Conservation (phyloP, 2,797 vertebrate species). For the Pangasius mekongensis region DNA sequence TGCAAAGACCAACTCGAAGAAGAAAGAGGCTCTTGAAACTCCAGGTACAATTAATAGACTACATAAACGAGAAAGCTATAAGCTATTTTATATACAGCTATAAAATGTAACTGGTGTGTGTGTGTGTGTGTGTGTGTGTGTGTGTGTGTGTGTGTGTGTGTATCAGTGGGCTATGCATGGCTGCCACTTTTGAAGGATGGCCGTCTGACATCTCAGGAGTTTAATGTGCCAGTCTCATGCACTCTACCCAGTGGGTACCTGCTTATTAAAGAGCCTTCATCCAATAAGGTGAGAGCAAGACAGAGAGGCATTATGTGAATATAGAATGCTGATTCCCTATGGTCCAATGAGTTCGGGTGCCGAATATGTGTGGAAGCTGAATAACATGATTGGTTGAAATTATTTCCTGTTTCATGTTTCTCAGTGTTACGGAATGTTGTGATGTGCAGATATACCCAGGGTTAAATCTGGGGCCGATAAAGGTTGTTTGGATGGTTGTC, state of each 20-base stretch:
- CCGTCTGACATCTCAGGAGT: constrained; percentile 88
- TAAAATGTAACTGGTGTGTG: not conserved
- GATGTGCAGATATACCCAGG: not conserved
- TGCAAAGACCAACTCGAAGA: constrained; percentile 94
- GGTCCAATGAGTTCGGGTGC: not conserved
- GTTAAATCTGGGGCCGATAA: not conserved
- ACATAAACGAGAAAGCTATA: not conserved
- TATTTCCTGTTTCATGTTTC: not conserved
- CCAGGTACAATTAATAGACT: constrained; percentile 79
- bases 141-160: constrained; percentile 26
- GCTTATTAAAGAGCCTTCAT: constrained; percentile 84
- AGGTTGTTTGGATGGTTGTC: too few species aligned
- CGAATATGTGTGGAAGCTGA: not conserved
- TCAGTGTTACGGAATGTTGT: not conserved
- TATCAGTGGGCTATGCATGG: constrained; percentile 93
- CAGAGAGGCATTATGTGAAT: not conserved
- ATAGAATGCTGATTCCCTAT: not conserved
- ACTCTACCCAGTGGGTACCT: constrained; percentile 88
- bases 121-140: not conserved
- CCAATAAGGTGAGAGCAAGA: constrained; percentile 81
- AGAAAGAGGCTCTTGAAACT: constrained; percentile 94
- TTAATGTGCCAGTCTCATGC: constrained; percentile 86
- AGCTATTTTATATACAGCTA: not conserved
- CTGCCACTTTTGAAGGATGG: constrained; percentile 89
- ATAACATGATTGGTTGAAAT: not conserved